Conservation (phyloP, 1,140 invertebrate species). For the roundworm (Caenorhabditis elegans) region WBcel235 BX284604.4:14297501-14298000, state of each 20-base stretch:
- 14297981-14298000: too few species aligned
- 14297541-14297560: too few species aligned
- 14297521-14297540: too few species aligned
- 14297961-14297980: too few species aligned
- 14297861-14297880: not conserved
- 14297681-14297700: slow-evolving; percentile 68
- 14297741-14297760: slow-evolving; percentile 68
- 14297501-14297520: too few species aligned
- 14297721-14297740: slow-evolving; percentile 64
- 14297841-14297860: slow-evolving; percentile 19
- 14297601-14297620: too few species aligned
- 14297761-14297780: slow-evolving; percentile 68
- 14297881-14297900: slow-evolving; percentile 27
- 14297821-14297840: not conserved
- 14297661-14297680: too few species aligned
- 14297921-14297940: not conserved
- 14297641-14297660: too few species aligned
- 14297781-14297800: slow-evolving; percentile 66
- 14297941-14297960: too few species aligned
- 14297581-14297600: too few species aligned
- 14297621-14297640: too few species aligned
- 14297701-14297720: slow-evolving; percentile 68
- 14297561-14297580: too few species aligned
- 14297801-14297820: slow-evolving; percentile 46
- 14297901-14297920: slow-evolving; percentile 24